Conservation (phyloP, 2,888 invertebrate species). For the Augiades crinisus region DNA sequence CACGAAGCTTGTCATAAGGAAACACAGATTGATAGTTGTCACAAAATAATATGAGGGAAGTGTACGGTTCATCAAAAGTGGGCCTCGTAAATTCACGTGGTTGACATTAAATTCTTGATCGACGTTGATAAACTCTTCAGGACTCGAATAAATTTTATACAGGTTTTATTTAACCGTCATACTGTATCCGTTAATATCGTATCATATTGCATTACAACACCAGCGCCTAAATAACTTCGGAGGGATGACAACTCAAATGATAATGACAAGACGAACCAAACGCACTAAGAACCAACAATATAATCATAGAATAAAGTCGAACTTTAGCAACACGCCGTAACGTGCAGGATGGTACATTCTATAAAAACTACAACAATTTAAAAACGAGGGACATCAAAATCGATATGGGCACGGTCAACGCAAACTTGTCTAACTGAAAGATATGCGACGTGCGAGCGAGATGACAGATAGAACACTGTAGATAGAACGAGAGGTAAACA, state of each 20-base stretch:
- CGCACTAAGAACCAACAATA: not conserved
- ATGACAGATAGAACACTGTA: constrained; percentile 35
- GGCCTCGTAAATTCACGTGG: constrained; percentile 1
- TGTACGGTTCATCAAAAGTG: constrained; percentile 7
- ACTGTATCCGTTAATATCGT: not conserved
- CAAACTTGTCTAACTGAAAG: constrained; percentile 56
- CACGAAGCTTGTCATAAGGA: constrained; percentile 14
- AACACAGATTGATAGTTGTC: constrained; percentile 8
- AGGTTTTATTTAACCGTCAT: not conserved
- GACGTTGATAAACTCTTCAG: constrained; percentile 1
- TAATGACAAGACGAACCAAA: too few relatives aligned
- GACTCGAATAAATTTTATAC: not conserved
- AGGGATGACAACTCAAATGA: too few relatives aligned
- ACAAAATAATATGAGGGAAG: constrained; percentile 6
- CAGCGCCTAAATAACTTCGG: too few relatives aligned
- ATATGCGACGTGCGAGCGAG: constrained; percentile 56
- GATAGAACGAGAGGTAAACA: constrained; percentile 50
- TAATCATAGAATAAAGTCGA: not conserved
- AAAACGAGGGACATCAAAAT: constrained; percentile 42
- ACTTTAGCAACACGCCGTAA: not conserved
- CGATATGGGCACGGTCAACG: constrained; percentile 54
- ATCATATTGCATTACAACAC: too few relatives aligned
- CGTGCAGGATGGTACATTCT: constrained; percentile 17
- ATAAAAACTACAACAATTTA: constrained; percentile 9
- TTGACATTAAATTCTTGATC: constrained; percentile 6